phyloP scores from a whole-genome alignment of 2,113 vertebrate genomes.

The Tauraco erythrolophus region DNA sequence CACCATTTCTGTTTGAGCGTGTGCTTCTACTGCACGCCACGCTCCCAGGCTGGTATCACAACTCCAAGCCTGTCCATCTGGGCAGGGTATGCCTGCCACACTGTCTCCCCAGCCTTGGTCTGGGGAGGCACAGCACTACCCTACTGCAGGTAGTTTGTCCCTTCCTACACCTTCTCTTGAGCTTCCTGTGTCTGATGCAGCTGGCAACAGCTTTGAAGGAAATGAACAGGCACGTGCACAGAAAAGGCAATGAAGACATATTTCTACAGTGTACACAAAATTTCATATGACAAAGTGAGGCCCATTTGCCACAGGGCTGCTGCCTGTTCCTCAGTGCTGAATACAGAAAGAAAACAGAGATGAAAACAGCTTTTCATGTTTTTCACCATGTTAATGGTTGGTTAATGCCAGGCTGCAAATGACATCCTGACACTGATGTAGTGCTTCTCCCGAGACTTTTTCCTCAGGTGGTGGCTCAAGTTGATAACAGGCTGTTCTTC shows the following conservation, averaged over 20 bases:
- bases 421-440: neutral
- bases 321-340: neutral
- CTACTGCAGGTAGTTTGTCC: neutral
- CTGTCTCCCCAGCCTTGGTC: neutral
- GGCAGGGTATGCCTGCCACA: rapidly evolving
- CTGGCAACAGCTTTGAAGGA: neutral
- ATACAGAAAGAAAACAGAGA: neutral
- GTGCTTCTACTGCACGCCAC: neutral
- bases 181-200: neutral
- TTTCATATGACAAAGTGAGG: neutral
- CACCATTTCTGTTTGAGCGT: neutral
- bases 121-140: neutral
- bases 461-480: neutral
- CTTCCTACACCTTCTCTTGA: neutral
- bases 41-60: neutral
- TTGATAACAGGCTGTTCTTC: neutral
- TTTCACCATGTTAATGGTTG: neutral
- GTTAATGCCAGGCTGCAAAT: neutral
- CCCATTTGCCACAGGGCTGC: neutral
- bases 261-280: neutral
- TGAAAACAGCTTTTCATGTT: neutral
- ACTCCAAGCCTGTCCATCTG: neutral
- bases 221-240: neutral
- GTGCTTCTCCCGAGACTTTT: neutral
- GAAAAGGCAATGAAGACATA: neutral